Base-by-base conservation (phyloP, 1,140 invertebrate species). In the Platyura marginata region DNA sequence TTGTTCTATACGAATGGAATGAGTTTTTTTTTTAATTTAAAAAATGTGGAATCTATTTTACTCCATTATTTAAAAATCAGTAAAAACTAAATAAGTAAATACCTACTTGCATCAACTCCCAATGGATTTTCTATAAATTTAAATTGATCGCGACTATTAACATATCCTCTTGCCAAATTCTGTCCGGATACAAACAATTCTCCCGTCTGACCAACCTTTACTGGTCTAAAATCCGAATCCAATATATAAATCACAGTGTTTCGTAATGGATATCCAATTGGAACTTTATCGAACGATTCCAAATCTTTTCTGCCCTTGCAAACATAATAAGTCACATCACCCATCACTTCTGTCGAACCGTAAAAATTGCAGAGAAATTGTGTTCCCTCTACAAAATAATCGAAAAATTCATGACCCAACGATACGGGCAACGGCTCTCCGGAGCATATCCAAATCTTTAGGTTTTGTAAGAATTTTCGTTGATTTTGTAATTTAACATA, bases 281-380 rank as follows among this genome's bases (percentile, higher is more conserved):
- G 84, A 18, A 88, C 73, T 54, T 77, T 81, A 4, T 75, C 67
- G 15, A 72, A 63, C 25, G 67, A 50, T 21, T 72, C 62, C 21
- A 84, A 51, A 45, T 88, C 74, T 1, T 65, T 58, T 19, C 55
- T 52, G 40, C 55, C 65, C 47, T 69, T 66, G 46, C 69, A 51
- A 1, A 68, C 50, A 35, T 76, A 69, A 50, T 70, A 83, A 1
- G 80, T 82, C 3, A 86, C 80, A 53, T 87, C 82, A 0, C 78
- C 81, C 79, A 83, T 82, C 10, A 85, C 74, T 60, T 92, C 87
- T 0, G 87, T 90, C 46, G 84, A 88, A 0, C 87, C 87, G 50
- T 90, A 92, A 55, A 89, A 89, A 53, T 92, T 92, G 38, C 77
- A 82, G 8, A 90, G 55, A 13, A 68, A 64, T 44, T 76, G 72